These are phyloP conservation scores for Trachops cirrhosus DNA, from an alignment of 2,797 vertebrate species.

Conservation along the genomic window DNA sequence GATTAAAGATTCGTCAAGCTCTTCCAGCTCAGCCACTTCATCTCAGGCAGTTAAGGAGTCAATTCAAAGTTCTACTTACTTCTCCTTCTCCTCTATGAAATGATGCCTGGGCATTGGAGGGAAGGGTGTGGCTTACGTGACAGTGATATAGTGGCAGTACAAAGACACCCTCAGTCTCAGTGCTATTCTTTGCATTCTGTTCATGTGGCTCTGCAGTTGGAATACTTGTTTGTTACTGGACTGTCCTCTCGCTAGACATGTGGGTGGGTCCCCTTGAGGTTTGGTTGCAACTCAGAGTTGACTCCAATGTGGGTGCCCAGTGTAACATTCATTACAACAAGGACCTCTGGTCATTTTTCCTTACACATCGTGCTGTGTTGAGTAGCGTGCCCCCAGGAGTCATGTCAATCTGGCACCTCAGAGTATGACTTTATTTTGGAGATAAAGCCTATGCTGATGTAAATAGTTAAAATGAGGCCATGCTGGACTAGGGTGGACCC, in stretches of 20 bases:
- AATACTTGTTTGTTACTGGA: neutral
- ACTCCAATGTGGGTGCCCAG: too few relatives aligned
- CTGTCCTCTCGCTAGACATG: neutral
- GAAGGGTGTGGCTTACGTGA: neutral
- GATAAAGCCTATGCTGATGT: neutral
- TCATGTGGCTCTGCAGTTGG: neutral
- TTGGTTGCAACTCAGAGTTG: neutral
- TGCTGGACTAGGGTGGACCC: neutral
- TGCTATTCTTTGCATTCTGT: neutral
- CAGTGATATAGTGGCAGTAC: neutral
- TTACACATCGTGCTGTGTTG: neutral
- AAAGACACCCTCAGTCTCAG: neutral
- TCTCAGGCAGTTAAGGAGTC: neutral
- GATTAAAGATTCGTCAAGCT: neutral
- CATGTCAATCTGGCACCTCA: neutral
- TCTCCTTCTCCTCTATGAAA: neutral
- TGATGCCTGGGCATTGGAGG: neutral
- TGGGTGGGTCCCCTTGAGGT: neutral
- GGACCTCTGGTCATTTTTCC: neutral
- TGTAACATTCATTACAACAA: neutral
- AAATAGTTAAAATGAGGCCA: neutral
- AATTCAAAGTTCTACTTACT: neutral
- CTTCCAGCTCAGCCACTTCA: neutral
- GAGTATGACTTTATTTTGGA: neutral
- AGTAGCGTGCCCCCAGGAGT: neutral